Evolutionary conservation across 1,140 invertebrate species (phyloP).

Genomic region (Maniola jurtina): DNA sequence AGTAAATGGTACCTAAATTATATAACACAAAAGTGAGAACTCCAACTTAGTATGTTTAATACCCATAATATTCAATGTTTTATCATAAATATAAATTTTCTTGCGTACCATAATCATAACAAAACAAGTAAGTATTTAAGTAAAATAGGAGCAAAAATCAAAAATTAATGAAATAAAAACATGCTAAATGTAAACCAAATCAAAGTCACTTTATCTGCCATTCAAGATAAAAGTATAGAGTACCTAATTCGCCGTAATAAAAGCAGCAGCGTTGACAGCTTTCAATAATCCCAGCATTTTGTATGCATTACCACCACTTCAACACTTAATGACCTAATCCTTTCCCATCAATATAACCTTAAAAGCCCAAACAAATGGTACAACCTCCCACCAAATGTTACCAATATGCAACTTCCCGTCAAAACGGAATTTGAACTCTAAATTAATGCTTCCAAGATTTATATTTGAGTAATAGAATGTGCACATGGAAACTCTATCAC

Average conservation of each 20-base stretch:
- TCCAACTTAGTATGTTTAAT: too few species aligned
- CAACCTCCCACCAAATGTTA: not conserved
- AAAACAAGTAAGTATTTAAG: too few species aligned
- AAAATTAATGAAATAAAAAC: too few species aligned
- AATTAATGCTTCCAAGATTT: not conserved
- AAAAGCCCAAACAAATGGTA: conserved; percentile 28
- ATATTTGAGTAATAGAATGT: conserved; percentile 16
- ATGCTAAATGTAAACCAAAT: not conserved
- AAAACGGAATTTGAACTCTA: conserved; percentile 18
- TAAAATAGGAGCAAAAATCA: too few species aligned
- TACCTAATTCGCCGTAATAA: not conserved
- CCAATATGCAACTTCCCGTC: not conserved
- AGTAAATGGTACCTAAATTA: too few species aligned
- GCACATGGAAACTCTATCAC: conserved; percentile 26
- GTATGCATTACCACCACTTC: conserved; percentile 31
- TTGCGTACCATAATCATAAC: too few species aligned
- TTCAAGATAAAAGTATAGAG: conserved; percentile 5
- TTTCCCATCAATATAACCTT: conserved; percentile 30
- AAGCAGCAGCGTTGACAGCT: conserved; percentile 18
- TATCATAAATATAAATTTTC: too few species aligned
- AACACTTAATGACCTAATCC: conserved; percentile 37
- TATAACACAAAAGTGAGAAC: too few species aligned
- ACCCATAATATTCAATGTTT: too few species aligned
- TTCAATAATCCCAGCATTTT: conserved; percentile 28
- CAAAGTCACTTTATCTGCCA: conserved; percentile 1